Evolutionary conservation across 2,888 invertebrate genomes (phyloP), one percentile per base, ranked within the genome.

Genomic region (Eumacrocentrus americanus): DNA sequence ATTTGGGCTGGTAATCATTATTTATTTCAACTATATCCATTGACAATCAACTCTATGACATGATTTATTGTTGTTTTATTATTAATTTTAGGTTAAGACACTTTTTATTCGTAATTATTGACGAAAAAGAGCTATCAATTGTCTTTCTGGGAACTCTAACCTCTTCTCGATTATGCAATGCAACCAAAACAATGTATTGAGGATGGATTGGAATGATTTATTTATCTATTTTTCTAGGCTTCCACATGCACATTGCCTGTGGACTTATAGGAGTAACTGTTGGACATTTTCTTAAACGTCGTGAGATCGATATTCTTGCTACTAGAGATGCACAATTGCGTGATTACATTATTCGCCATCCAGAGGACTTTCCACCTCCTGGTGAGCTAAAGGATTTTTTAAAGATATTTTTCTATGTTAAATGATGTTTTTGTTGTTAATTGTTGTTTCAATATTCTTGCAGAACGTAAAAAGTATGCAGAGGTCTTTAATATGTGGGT

Each of bases 321-420:
- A 67, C 63, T 47, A 72, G 65, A 56, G 75, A 77, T 58, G 72
- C 70, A 0, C 44, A 68, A 20, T 11, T 72, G 4, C 63, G 75
- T 18, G 74, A 78, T 61, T 80, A 79, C 52, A 71, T 80, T 42
- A 75, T 46, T 9, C 65, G 14, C 3, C 75, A 80, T 66, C 80
- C 80, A 29, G 76, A 79, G 51, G 72, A 73, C 59, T 80, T 80
- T 66, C 75, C 74, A 11, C 58, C 63, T 22, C 78, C 78, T 66
- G 67, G 79, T 80, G 69, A 61, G n/a, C n/a, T n/a, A n/a, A n/a
- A n/a, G n/a, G n/a, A n/a, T n/a, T n/a, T n/a, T n/a, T n/a, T n/a
- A n/a, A n/a, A n/a, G n/a, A n/a, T n/a, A n/a, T n/a, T n/a, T n/a
- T n/a, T n/a, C n/a, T n/a, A n/a, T 23, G 6, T 35, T 35, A 12